Conservation (phyloP, 2,113 vertebrate genomes). For the Carettochelys insculpta region DNA sequence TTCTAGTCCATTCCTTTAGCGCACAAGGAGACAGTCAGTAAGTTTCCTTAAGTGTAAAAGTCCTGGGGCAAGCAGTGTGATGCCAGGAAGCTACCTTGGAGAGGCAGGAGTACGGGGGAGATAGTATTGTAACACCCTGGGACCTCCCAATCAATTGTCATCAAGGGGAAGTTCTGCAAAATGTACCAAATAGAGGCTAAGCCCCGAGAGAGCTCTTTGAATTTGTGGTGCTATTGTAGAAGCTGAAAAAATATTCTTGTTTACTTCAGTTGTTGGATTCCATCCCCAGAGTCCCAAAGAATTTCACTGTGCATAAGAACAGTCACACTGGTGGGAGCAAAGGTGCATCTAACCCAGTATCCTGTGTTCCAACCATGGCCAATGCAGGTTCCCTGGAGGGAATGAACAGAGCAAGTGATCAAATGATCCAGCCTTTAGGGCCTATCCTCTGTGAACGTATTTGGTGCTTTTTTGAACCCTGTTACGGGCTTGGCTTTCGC, state of each 20-base stretch:
- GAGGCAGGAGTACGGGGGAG: too few species aligned
- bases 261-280: conserved; percentile 46
- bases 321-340: too few species aligned
- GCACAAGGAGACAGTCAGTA: conserved; percentile 19
- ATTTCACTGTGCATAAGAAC: conserved; percentile 17
- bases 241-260: conserved; percentile 67
- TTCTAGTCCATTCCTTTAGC: conserved; percentile 30
- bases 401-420: too few species aligned
- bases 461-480: too few species aligned
- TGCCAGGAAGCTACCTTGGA: conserved; percentile 56
- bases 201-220: conserved; percentile 55
- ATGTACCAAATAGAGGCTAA: conserved; percentile 13
- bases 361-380: too few species aligned
- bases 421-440: too few species aligned
- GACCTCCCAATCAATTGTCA: conserved; percentile 35
- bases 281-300: conserved; percentile 36
- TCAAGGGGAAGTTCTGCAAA: conserved; percentile 63
- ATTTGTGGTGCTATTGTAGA: conserved; percentile 50
- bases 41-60: conserved; percentile 14
- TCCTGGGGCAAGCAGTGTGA: conserved; percentile 10
- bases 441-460: too few species aligned
- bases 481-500: too few species aligned
- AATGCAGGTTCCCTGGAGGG: too few species aligned
- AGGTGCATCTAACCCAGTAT: too few species aligned
- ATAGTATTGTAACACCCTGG: not conserved